Conservation (phyloP, 2,888 invertebrate species). For the Synanthedon vespiformis region DNA sequence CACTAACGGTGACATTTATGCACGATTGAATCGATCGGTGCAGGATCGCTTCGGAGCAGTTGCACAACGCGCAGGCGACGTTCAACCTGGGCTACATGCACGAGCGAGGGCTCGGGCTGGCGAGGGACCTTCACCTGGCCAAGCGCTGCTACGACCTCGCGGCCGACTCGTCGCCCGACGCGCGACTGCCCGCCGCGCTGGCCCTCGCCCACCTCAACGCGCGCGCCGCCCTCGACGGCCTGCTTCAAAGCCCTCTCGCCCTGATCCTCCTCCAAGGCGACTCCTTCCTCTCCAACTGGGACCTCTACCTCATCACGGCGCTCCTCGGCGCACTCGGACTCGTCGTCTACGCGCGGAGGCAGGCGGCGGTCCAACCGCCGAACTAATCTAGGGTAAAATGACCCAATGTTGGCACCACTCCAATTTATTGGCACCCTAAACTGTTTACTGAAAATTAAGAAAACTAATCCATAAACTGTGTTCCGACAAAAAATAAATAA, state of each 20-base stretch:
- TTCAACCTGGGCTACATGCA: constrained; percentile 99
- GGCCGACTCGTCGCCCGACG: constrained; percentile 92
- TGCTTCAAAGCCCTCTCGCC: constrained; percentile 74
- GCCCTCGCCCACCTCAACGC: constrained; percentile 86
- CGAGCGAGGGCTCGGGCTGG: constrained; percentile 94
- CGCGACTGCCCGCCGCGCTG: constrained; percentile 92
- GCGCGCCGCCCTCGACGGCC: constrained; percentile 53
- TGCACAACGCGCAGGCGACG: constrained; percentile 97
- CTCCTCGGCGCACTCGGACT: constrained; percentile 85
- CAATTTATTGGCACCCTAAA: too few relatives aligned
- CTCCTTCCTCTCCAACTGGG: constrained; percentile 90
- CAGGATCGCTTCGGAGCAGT: constrained; percentile 91
- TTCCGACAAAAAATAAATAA: too few relatives aligned
- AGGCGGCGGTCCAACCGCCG: constrained; percentile 14
- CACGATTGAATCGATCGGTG: neutral
- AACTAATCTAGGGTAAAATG: too few relatives aligned
- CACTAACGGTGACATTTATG: too few relatives aligned
- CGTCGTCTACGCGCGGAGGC: constrained; percentile 83
- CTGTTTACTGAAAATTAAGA: too few relatives aligned
- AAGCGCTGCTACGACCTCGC: constrained; percentile 98
- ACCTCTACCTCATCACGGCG: constrained; percentile 88
- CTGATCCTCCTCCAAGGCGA: constrained; percentile 75
- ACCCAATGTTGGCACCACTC: too few relatives aligned
- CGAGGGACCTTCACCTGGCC: constrained; percentile 91
- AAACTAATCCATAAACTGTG: too few relatives aligned